Base-by-base conservation (phyloP, 2,797 vertebrate genomes). In the Aplochiton taeniatus region DNA sequence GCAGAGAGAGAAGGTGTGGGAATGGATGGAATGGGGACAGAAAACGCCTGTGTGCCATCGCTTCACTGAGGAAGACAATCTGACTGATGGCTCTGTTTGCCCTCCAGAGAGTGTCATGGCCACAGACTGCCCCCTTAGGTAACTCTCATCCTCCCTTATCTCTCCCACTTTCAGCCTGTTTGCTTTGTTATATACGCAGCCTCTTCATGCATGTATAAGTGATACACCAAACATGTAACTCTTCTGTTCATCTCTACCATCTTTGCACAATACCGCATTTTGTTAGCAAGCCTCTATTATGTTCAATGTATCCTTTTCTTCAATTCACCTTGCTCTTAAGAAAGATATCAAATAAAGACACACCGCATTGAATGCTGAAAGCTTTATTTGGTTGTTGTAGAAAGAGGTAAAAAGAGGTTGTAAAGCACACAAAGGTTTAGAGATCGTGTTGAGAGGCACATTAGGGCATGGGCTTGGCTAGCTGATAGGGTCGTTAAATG, bases 1-100 rank as follows among this genome's bases (percentile, higher is more conserved):
- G 71, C 76, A 77, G 68, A 75, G 60, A 70, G 78, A 84, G 75
- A 86, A 87, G 87, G 87, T 87, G 90, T 84, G 77, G 86, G 87
- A 77, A 67, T 87, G 82, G 90, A 91, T 90, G 79, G 88, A 91
- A 91, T 90, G 87, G 82, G 92, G 89, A 90, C 92, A 89, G 78
- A 58, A 81, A 84, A 79, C 82, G 83, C 72, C 87, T 86, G 87
- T 82, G 70, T 72, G 75, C 82, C 66, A 61, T 87, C 85, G 77
- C 61, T 75, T 60, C 4, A 59, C 76, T 78, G 81, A 64, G 78
- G 56, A 60, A 74, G 53, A 9, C 19, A 56, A 72, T 83, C 17
- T 84, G 84, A 83, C 63, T 80, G 85, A 86, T 41, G 57, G 70
- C 78, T 79, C 69, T 61, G 42, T 74, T 1, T 56, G 74, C 69